phyloP scores from a whole-genome alignment of 2,797 vertebrate genomes.

The Emys orbicularis region DNA sequence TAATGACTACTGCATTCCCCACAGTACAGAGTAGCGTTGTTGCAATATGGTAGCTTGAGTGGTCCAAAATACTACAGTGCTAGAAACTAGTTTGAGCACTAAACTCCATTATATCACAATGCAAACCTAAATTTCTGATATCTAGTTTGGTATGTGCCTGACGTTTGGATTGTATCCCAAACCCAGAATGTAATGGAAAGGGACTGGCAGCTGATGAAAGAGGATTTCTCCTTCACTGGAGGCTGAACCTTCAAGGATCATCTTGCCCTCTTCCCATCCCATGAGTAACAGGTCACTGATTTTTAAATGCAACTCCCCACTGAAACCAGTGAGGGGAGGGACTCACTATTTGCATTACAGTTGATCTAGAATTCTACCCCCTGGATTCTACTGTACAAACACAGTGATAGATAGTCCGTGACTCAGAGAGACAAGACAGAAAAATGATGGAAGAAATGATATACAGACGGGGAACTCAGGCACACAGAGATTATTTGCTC shows the following conservation, averaged over 20 bases:
- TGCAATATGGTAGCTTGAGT: constrained; percentile 44
- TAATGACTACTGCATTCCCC: not conserved
- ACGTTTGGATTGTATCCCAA: constrained; percentile 8
- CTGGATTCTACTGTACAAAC: not conserved
- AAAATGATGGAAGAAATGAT: not conserved
- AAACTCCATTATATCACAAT: not conserved
- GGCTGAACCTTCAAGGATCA: not conserved
- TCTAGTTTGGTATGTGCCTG: not conserved
- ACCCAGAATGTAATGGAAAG: constrained; percentile 42
- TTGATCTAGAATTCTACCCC: not conserved
- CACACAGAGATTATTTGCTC: not conserved
- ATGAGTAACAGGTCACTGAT: not conserved
- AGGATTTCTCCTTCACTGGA: not conserved
- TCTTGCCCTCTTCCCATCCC: not conserved
- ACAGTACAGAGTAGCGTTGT: not conserved
- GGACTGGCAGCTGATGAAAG: not conserved
- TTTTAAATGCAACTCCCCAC: not conserved
- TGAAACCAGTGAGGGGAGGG: not conserved
- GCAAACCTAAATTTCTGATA: not conserved
- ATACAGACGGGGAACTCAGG: not conserved
- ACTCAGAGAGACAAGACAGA: not conserved
- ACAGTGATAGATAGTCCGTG: not conserved
- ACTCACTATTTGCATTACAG: not conserved
- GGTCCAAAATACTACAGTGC: not conserved
- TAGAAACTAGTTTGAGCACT: not conserved